A percentile compares a stretch with the other conserved stretches of the same genome.
Evolutionary conservation across 2,888 invertebrate genomes (phyloP).

Genomic region (Glaucopsyche alexis): DNA sequence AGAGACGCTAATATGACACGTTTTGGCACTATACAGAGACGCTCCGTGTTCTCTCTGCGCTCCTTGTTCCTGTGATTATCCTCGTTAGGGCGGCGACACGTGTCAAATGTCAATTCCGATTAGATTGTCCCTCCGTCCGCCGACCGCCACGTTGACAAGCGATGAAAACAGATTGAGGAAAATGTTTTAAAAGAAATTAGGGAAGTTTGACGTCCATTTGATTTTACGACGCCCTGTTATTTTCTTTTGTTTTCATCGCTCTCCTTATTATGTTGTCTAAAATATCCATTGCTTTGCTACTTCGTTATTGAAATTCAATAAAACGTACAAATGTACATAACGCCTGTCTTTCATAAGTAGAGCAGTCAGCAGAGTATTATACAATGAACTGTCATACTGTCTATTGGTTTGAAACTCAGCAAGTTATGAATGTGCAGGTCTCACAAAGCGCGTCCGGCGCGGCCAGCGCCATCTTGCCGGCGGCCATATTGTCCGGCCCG

Average conservation of each 20-base stretch:
- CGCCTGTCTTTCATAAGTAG: background rate
- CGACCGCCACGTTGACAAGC: background rate
- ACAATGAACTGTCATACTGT: constrained; percentile 8
- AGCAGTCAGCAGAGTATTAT: constrained; percentile 4
- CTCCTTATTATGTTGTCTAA: background rate
- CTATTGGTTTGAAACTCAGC: constrained; percentile 17
- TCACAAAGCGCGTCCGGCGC: constrained; percentile 31
- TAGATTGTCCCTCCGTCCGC: background rate
- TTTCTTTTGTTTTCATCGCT: background rate
- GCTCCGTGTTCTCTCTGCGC: background rate
- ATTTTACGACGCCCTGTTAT: background rate
- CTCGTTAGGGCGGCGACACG: background rate
- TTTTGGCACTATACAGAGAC: background rate
- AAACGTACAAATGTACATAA: background rate
- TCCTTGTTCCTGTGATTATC: background rate
- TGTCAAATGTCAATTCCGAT: background rate
- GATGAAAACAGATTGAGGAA: background rate
- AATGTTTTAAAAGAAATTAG: constrained; percentile 12
- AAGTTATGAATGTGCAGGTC: constrained; percentile 48
- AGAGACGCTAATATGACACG: constrained; percentile 9
- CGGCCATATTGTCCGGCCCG: constrained; percentile 2
- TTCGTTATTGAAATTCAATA: background rate
- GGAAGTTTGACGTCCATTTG: background rate
- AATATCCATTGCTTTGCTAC: background rate
- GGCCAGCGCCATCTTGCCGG: constrained; percentile 8